Percentiles rank a stretch among this genome's conserved stretches.
Conservation (phyloP, 2,797 vertebrate species). For the Sebastes miniatus region DNA sequence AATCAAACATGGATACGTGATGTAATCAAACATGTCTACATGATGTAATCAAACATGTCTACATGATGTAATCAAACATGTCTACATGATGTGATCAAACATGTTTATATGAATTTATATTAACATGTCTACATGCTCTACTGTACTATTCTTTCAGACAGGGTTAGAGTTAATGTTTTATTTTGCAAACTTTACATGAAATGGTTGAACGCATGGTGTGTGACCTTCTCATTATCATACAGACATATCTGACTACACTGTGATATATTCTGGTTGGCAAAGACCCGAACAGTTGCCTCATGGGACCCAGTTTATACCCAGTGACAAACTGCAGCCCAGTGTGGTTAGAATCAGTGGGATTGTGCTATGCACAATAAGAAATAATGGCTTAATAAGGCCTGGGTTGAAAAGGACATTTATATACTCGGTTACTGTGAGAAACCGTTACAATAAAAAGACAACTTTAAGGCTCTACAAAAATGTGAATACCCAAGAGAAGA, state of each 20-base stretch:
- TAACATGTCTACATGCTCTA: not conserved
- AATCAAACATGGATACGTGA: too few species aligned
- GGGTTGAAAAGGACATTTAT: not conserved
- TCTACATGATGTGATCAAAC: too few species aligned
- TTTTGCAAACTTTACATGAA: not conserved
- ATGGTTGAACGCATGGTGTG: not conserved
- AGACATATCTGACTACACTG: not conserved
- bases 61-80: too few species aligned
- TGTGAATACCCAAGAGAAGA: conserved; percentile 4
- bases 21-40: too few species aligned
- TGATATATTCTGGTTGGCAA: not conserved
- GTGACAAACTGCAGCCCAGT: conserved; percentile 4
- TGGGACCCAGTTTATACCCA: not conserved
- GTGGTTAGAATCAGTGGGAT: not conserved
- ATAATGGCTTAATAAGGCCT: conserved; percentile 11
- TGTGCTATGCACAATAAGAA: not conserved
- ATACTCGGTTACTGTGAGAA: not conserved
- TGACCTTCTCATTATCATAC: not conserved
- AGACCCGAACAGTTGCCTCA: not conserved
- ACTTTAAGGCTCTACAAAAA: not conserved
- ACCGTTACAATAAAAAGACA: not conserved
- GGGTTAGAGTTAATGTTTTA: not conserved
- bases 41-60: too few species aligned
- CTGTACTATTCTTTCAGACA: not conserved
- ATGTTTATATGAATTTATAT: too few species aligned